These are phyloP conservation scores for Apotomis betuletana DNA, from an alignment of 2,888 invertebrate species.

Conservation along the genomic window DNA sequence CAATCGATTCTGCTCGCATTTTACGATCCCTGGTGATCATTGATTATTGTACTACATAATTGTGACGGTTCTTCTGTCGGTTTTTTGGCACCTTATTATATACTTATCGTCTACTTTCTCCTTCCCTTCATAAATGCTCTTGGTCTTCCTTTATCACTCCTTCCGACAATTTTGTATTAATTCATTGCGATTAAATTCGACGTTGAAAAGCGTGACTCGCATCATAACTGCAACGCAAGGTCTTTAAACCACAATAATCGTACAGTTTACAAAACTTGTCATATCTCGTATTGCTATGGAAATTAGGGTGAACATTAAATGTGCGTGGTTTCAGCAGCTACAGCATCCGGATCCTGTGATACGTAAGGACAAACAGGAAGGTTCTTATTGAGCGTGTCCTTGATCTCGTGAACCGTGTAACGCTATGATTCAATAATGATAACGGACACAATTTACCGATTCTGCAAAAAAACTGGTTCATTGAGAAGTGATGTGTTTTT, in stretches of 20 bases:
- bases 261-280: constrained; percentile 39
- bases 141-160: too few relatives aligned
- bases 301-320: constrained; percentile 51
- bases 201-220: constrained; percentile 61
- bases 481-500: too few relatives aligned
- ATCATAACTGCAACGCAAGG: constrained; percentile 61
- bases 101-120: too few relatives aligned
- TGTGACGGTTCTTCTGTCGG: too few relatives aligned
- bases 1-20: too few relatives aligned
- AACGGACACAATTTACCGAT: background rate
- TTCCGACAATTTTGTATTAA: constrained; percentile 45
- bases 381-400: constrained; percentile 61
- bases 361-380: constrained; percentile 76
- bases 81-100: too few relatives aligned
- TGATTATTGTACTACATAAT: too few relatives aligned
- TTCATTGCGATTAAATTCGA: constrained; percentile 66
- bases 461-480: too few relatives aligned
- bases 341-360: constrained; percentile 27
- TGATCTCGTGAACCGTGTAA: constrained; percentile 50
- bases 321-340: constrained; percentile 20
- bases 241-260: constrained; percentile 46
- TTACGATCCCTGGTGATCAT: too few relatives aligned
- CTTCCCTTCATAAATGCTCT: too few relatives aligned
- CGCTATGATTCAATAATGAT: constrained; percentile 52
- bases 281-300: constrained; percentile 47